Evolutionary conservation across 2,888 invertebrate species (phyloP), one percentile per base, ranked within the genome.

Genomic region (Brachylomia viminalis): DNA sequence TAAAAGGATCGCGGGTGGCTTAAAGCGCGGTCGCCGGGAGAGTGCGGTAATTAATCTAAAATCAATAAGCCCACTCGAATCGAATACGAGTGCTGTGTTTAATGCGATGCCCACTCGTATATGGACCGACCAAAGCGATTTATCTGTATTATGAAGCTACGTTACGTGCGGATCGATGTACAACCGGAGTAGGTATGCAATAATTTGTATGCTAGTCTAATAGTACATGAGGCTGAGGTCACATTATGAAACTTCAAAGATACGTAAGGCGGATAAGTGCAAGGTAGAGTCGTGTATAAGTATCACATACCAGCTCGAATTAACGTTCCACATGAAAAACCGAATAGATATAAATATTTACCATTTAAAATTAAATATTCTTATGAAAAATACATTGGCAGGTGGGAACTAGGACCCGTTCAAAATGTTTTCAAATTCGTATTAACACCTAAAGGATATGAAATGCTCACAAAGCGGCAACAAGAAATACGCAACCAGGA

Each of bases 31-130:
- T 72, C 52, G 75, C 67, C 61, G 77, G 54, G 66, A 80, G 84
- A 77, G 83, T 67, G 72, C 82, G 85, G 87, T 87, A 87, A 90
- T 90, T 90, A 90, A 91, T 90, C 88, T 88, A 78, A 89, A 91
- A 91, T 91, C 91, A 89, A 91, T 91, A 88, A 85, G 79, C 77
- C 72, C 79, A 71, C 82, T 82, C 79, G 66, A 82, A 70, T 73
- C 75, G 70, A 54, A 77, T 67, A 72, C 79, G 75, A 81, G 80
- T 80, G 78, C 80, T 79, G 79, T 80, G 65, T 71, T 82, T 76
- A 86, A 86, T 80, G 76, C 74, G 71, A 75, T 80, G 80, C 70
- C 72, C 69, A 75, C 75, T 77, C 77, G 62, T 82, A 72, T 67
- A 54, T 72, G 77, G n/a, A 70, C 65, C 72, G 74, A 49, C 61